phyloP scores from a whole-genome alignment of 2,797 vertebrate species.

The Myripristis jacobus region DNA sequence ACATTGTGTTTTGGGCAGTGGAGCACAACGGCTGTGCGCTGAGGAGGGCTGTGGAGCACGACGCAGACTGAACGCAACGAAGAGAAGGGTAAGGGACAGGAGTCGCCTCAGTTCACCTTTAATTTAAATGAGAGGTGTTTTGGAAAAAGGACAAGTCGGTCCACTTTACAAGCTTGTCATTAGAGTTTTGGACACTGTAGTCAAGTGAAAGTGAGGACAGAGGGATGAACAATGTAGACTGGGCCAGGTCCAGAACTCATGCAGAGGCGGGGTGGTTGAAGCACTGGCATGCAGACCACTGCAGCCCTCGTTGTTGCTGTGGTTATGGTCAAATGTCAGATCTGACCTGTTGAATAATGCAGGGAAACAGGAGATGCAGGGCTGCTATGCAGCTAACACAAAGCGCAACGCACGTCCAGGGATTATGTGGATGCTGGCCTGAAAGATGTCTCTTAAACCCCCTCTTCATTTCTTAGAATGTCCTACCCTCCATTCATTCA shows the following conservation, averaged over 20 bases:
- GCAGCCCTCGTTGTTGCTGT: background rate
- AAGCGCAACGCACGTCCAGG: constrained; percentile 35
- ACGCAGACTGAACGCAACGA: background rate
- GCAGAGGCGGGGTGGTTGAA: no score
- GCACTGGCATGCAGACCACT: background rate
- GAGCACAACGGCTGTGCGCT: no score
- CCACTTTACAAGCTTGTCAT: background rate
- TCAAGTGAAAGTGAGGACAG: background rate
- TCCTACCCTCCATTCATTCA: background rate
- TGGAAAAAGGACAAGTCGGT: no score
- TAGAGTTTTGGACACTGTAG: background rate
- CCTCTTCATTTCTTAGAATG: constrained; percentile 5
- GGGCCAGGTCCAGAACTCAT: no score
- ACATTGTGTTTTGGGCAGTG: background rate
- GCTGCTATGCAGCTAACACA: constrained; percentile 40
- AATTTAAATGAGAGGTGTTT: background rate
- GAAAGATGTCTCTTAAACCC: constrained; percentile 19
- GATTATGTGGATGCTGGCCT: constrained; percentile 30
- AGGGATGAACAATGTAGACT: background rate
- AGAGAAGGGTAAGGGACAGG: no score
- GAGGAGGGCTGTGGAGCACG: no score
- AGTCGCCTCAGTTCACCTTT: background rate
- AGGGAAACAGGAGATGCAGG: constrained; percentile 73
- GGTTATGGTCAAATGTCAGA: constrained; percentile 69
- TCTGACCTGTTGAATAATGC: constrained; percentile 78